Evolutionary conservation across 2,113 vertebrate species (phyloP), one percentile per base, ranked within the genome.

Genomic region (Mugil cephalus): DNA sequence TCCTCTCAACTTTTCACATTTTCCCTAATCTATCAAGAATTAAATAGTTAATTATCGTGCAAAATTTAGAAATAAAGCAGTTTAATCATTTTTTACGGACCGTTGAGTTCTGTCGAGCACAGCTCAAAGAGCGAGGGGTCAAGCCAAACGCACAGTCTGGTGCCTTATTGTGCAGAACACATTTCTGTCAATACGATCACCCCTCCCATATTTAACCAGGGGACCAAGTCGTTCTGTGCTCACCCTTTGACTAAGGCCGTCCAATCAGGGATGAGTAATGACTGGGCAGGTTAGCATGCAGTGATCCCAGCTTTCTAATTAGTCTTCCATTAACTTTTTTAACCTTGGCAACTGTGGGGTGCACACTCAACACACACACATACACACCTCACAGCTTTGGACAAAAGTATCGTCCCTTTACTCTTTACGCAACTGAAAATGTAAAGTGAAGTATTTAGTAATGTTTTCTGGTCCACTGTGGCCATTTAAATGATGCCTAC

Each of bases 201-300:
- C 56, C 64, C 38, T 61, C 47, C 68, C 55, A 63, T 74, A 66
- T 72, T 58, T 43, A 79, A 77, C 64, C 62, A 34, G 67, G 69
- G 75, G 74, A 81, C 65, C 76, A 69, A 76, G 50, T 85, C 85
- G 78, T 88, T 86, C 85, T 79, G 56, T 74, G 68, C 74, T 82
- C 81, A 87, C 71, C 76, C 87, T 90, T 87, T 89, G 87, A 90
- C 91, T 84, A 80, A 86, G 80, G 83, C 64, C 78, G 87, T 91
- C 92, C 91, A 93, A 93, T 94, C 91, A 92, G 71, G 67, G 76
- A 93, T 93, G 92, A 94, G 88, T 94, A 93, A 94, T 94, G 91
- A 90, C 84, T 72, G 72, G 61, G 74, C 87, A 85, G 81, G 80
- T 74, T 80, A 74, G 80, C 93, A 89, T 87, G 91, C 88, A 88